Percentiles rank a stretch among this genome's conserved stretches.
Conservation (phyloP, 2,888 invertebrate genomes). For the Dynastes tityus region DNA sequence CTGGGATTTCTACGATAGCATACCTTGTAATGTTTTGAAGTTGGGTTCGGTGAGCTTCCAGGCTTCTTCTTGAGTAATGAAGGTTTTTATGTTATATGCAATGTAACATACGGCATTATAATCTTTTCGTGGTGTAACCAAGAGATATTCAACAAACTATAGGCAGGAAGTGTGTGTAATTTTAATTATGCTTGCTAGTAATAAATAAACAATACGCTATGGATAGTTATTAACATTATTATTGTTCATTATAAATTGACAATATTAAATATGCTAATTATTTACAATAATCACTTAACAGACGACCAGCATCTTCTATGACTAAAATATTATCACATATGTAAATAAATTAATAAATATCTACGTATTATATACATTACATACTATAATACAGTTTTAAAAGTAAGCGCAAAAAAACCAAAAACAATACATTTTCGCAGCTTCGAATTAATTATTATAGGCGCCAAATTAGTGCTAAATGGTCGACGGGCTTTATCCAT, state of each 20-base stretch:
- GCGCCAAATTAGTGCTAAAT: background rate
- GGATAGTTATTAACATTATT: no score
- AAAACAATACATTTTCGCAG: slow-evolving; percentile 17
- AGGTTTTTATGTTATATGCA: no score
- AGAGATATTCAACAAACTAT: no score
- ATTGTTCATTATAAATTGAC: slow-evolving; percentile 7
- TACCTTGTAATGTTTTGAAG: no score
- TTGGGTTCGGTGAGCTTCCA: no score
- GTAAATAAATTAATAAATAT: slow-evolving; percentile 44
- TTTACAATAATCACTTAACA: slow-evolving; percentile 11
- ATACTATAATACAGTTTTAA: background rate
- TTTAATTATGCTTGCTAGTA: no score
- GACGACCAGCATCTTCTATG: slow-evolving; percentile 39
- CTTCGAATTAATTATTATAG: background rate
- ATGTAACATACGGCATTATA: no score
- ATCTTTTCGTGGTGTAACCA: no score
- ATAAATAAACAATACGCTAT: no score
- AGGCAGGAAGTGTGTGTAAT: no score
- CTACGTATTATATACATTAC: slow-evolving; percentile 6
- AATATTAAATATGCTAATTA: background rate
- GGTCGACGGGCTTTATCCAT: background rate
- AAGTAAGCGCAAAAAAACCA: slow-evolving; percentile 18
- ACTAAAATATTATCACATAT: slow-evolving; percentile 39
- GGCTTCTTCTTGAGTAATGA: no score
- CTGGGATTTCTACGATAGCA: no score